Evolutionary conservation across 1,140 invertebrate genomes (phyloP), one percentile per base, ranked within the genome.

Genomic region (Drosophila busckii): DNA sequence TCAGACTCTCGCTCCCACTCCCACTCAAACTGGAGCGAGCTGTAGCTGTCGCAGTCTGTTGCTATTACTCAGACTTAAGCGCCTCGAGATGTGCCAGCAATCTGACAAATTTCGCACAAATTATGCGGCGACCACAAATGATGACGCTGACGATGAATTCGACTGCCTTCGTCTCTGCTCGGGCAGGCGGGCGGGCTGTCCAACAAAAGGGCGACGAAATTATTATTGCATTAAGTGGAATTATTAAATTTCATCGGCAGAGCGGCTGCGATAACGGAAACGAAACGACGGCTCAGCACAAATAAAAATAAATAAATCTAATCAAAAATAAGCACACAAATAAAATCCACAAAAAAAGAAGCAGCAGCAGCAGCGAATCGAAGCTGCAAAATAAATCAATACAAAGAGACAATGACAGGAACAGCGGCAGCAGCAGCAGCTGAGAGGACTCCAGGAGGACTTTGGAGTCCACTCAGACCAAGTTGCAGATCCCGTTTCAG

Each of bases 231-330:
- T 82, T 82, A 82, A 82, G 75, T 82, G 75, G 75, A 82, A 82
- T 82, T 82, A 82, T 82, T 82, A 82, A 82, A 82, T 82, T 82
- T 82, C 75, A 82, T 82, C 73, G 75, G 55, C 58, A 49, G 29
- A 19, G 41, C 50, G 26, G 32, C 56, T 20, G 32, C 48, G 50
- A n/a, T n/a, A 50, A 54, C 56, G 56, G 49, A 60, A 60, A 38
- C 49, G 49, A 45, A 54, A 40, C 44, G 58, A 50, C 48, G 69
- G 70, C 71, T 69, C 64, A 65, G 65, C 73, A 54, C 70, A 69
- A 82, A 82, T 82, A 75, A 82, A 82, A 82, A 82, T 82, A 82
- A 82, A 82, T 82, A 82, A 82, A 82, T 82, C 75, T 82, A 75
- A 82, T 82, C 75, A 82, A 82, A 82, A 82, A 82, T 75, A 82